phyloP scores from a whole-genome alignment of 2,113 vertebrate genomes.

The Tylochromis polylepis region DNA sequence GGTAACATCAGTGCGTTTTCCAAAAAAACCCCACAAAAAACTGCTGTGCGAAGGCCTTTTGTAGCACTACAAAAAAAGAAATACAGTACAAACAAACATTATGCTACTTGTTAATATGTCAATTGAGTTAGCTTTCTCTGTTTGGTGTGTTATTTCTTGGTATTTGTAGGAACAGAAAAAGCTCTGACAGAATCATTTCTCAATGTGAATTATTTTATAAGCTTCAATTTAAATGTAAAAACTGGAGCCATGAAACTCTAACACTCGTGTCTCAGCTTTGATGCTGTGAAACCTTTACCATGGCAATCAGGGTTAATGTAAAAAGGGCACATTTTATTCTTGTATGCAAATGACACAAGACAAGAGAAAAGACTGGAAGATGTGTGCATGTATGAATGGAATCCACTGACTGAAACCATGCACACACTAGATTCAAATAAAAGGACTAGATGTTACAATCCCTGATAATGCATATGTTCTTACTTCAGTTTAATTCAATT shows the following conservation, averaged over 20 bases:
- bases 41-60: not conserved
- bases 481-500: not conserved
- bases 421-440: not conserved
- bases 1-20: not conserved
- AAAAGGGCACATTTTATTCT: not conserved
- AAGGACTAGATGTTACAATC: no score
- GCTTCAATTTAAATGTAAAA: not conserved
- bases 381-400: not conserved
- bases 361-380: not conserved
- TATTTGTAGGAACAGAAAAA: not conserved
- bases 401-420: not conserved
- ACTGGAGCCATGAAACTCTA: not conserved
- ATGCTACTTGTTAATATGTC: not conserved
- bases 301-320: constrained; percentile 13
- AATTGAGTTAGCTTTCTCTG: not conserved
- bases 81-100: not conserved
- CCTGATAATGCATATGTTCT: no score
- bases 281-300: constrained; percentile 17
- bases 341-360: not conserved
- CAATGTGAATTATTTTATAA: not conserved
- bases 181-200: not conserved
- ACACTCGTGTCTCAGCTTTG: not conserved
- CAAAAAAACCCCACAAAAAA: not conserved
- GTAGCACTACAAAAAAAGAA: not conserved
- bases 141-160: not conserved